Base-by-base conservation (phyloP, 1,140 invertebrate species). In the Drosophila tristis region DNA sequence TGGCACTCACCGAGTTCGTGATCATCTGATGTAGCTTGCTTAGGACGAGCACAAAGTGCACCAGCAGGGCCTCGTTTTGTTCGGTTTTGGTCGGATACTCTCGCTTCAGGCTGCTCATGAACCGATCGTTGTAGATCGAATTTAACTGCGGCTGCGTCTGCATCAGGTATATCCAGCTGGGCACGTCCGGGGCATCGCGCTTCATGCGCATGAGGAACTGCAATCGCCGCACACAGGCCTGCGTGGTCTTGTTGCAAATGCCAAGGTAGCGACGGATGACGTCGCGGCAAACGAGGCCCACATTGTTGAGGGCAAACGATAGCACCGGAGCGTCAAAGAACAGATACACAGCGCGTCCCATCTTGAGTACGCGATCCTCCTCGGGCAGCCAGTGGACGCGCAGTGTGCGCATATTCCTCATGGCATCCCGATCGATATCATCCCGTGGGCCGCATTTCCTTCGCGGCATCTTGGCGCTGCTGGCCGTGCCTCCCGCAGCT, bases 241-340 rank as follows among this genome's bases (percentile, higher is more conserved):
- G 85, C 0, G 95, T 95, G 0, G 96, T 96, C 90, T 97, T 97
- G 74, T 96, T 95, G 25, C 92, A 81, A 8, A 94, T 94, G 49
- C 92, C 90, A 87, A 93, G 7, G 91, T 93, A 54, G 92, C 93
- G 65, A 84, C 95, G 94, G 1, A 97, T 79, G 4, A 96, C 78
- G 76, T 96, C 96, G 13, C 96, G 92, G 48, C 85, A 91, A 25
- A 90, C 76, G 7, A 65, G 57, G 11, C 77, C 85, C 47, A 91
- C 68, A 55, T 78, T 65, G 23, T 71, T 64, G 26, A 92, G 76
- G 68, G 93, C 93, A 63, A 92, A 93, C 2, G 92, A 90, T n/a
- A 80, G 80, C 9, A 90, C 50, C 47, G 93, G 93, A 0, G 94
- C 94, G 66, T 93, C 94, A 3, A 97, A 90, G 78, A 96, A 95